Base-by-base conservation (phyloP, 2,888 invertebrate genomes). In the Xylophagus ater region DNA sequence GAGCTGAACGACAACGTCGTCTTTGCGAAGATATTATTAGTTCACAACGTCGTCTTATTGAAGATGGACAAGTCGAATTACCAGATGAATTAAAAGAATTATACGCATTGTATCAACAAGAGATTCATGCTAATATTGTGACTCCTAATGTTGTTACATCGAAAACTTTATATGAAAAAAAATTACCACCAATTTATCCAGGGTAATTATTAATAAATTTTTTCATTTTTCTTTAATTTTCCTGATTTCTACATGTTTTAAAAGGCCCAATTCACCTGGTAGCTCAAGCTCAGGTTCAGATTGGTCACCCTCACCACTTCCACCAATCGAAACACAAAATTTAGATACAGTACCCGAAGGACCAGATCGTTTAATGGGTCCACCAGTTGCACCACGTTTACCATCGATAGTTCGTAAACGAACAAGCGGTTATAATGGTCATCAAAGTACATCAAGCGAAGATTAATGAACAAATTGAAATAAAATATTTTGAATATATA, bases 1-100 rank as follows among this genome's bases (percentile, higher is more conserved):
- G 88, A 15, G 81, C 85, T 40, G 84, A 87, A 57, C 72, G 89
- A 18, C 89, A 92, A 62, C 71, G 88, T 15, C 76, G 84, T 31
- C 73, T 93, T 20, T 84, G 87, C 47, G 92, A 93, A 58, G 88
- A 92, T 60, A 92, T 93, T 48, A 92, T 93, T 40, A 84, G 85
- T 2, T 71, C 87, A 26, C 93, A 93, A 62, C 69, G 89, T 30
- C 74, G 82, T 36, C 71, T 92, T 24, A 79, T 93, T 51, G 85
- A 89, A 70, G 86, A 84, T 48, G 72, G 77, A 33, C 78, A 78
- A 44, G 64, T 85, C 18, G 70, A 72, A 33, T 67, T 86, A 28
- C 78, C 85, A 0, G 71, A 78, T 7, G 87, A 88, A 54, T 62
- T 88, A 40, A 78, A 77, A 45, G 86, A 87, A 50, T 65, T 88